These are phyloP conservation scores for Drosophila anceps DNA, from an alignment of 2,888 invertebrate species.

Conservation along the genomic window DNA sequence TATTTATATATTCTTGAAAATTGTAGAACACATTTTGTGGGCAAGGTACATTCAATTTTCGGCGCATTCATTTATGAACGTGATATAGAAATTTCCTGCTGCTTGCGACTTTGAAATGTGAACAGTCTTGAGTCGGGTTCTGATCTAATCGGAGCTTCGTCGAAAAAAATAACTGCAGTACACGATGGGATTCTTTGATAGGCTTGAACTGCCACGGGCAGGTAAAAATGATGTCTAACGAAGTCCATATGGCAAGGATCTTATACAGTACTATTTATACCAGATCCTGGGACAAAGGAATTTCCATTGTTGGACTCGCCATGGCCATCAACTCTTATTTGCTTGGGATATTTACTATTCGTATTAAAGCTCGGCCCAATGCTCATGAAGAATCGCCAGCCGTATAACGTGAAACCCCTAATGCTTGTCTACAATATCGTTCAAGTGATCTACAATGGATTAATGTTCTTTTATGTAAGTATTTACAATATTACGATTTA, in stretches of 20 bases:
- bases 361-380: slow-evolving; percentile 90
- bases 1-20: too few species aligned
- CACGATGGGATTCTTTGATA: neutral
- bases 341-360: slow-evolving; percentile 89
- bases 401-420: slow-evolving; percentile 89
- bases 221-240: neutral
- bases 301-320: slow-evolving; percentile 90
- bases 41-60: neutral
- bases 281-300: slow-evolving; percentile 2
- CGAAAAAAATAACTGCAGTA: neutral
- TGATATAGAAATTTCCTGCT: neutral
- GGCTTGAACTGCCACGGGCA: neutral
- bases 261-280: too few species aligned
- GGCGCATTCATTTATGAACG: neutral
- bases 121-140: neutral
- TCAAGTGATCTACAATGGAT: slow-evolving; percentile 93
- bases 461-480: slow-evolving; percentile 80
- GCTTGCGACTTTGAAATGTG: neutral
- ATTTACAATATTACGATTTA: neutral
- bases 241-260: neutral
- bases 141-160: neutral
- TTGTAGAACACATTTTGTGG: too few species aligned
- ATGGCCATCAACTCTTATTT: slow-evolving; percentile 88
- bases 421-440: slow-evolving; percentile 92
- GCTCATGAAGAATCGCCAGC: slow-evolving; percentile 90